Base-by-base conservation (phyloP, 2,797 vertebrate genomes). In the Eulemur mongoz region DNA sequence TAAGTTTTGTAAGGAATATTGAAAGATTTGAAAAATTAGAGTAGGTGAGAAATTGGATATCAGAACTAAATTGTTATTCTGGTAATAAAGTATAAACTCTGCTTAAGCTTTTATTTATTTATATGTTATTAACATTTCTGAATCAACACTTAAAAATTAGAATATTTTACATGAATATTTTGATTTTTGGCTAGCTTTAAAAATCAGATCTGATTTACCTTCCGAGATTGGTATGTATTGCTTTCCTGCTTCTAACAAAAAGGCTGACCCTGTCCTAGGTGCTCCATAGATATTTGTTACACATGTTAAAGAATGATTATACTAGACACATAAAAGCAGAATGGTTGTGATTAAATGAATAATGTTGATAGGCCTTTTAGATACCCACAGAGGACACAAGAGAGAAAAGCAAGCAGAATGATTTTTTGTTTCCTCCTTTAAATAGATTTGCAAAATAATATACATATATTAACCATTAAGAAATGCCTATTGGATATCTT, bases 371-470 rank as follows among this genome's bases (percentile, higher is more conserved):
- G 5, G 13, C 7, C 27, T 30, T 86, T 57, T 40, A 23, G n/a
- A 52, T 57, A 20, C 9, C 7, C 45, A 7, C 27, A 50, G 69
- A 91, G 30, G 57, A 73, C 17, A 17, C 6, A 38, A 4, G 4
- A 89, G 17, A 89, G n/a, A 69, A 15, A 52, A 92, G 32, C 2
- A 23, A 84, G 6, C 69, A 9, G 32, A 72, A 45, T n/a, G 4
- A 50, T 75, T 59, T 81, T 76, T 75, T 59, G 12, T 89, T 88
- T 67, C 18, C 3, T 54, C 93, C 45, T 48, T 57, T 30, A 84
- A 94, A 54, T n/a, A 69, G 22, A 7, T 93, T 94, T 95, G 63
- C 15, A 79, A 95, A 94, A 63, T 69, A 54, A 93, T 69, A 93
- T 25, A 7, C 7, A 40, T 52, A 1, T n/a, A 70, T 40, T 57